A percentile compares a stretch with the other conserved stretches of the same genome.
These are phyloP conservation scores for Odontamblyopus rebecca DNA, from an alignment of 2,797 vertebrate species.

Conservation along the genomic window DNA sequence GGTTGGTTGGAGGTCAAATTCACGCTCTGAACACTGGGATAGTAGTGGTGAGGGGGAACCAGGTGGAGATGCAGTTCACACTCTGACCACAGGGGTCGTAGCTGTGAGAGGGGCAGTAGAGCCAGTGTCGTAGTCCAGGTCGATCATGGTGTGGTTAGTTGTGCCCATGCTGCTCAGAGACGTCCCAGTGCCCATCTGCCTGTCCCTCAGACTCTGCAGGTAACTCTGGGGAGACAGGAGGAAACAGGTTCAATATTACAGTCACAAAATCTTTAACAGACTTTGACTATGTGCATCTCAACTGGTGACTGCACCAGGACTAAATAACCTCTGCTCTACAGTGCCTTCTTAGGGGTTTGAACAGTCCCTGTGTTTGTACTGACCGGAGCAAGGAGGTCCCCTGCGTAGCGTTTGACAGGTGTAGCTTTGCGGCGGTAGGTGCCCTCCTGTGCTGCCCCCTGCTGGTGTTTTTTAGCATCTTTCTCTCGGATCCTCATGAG, in stretches of 20 bases:
- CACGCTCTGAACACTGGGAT: too few relatives aligned
- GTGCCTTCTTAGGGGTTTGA: neutral
- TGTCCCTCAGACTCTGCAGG: constrained; percentile 86
- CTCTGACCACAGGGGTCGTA: constrained; percentile 71
- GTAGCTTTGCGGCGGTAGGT: constrained; percentile 80
- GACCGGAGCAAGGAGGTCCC: constrained; percentile 86
- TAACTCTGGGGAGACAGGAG: constrained; percentile 77
- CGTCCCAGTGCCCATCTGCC: constrained; percentile 79
- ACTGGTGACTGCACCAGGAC: too few relatives aligned
- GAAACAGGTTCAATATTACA: neutral
- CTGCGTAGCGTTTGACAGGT: constrained; percentile 79
- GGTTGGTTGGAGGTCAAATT: too few relatives aligned
- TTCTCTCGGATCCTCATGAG: constrained; percentile 85
- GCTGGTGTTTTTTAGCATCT: constrained; percentile 82
- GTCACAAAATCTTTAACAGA: neutral
- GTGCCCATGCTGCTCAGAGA: constrained; percentile 80
- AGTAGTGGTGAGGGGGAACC: neutral
- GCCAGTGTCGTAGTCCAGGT: constrained; percentile 83
- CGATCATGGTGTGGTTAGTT: constrained; percentile 74
- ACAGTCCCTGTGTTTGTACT: constrained; percentile 51
- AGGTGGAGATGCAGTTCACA: constrained; percentile 62
- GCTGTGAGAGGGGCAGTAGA: constrained; percentile 82
- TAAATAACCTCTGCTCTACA: too few relatives aligned
- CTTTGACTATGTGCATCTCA: too few relatives aligned
- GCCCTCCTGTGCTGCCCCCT: constrained; percentile 79